Evolutionary conservation across 1,140 invertebrate genomes (phyloP), one percentile per base, ranked within the genome.

Genomic region (Thaumatotibia leucotreta): DNA sequence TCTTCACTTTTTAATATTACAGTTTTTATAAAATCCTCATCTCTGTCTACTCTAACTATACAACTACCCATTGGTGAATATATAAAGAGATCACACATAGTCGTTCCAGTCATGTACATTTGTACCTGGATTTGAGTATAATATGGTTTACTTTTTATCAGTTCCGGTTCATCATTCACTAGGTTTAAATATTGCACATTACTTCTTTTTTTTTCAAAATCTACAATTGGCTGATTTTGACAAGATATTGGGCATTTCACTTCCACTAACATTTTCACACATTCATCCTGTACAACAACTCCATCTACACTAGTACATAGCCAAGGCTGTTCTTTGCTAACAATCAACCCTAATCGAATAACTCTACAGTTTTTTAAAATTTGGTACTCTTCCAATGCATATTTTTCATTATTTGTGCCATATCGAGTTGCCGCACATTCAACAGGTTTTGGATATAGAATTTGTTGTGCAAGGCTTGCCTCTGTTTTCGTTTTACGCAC

Each of bases 191-290:
- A 80, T 11, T 52, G 35, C 1, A 78, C 73, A 66, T 78, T 82
- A 61, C 64, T 45, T 14, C 45, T 67, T 22, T 75, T 63, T 33
- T 31, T 61, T 27, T 22, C 63, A n/a, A 31, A 65, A 64, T 78
- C 64, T 29, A 76, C 52, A 23, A 78, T 68, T n/a, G 67, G 61
- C 69, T 70, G 61, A 20, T 74, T 70, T 50, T 69, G 54, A 52
- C 77, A 81, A 10, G 72, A 65, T 65, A 45, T 73, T 14, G 76
- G 75, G 69, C 77, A 81, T 69, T 78, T 81, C 22, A 84, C 74
- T 72, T 82, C 80, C 50, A 84, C 33, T 65, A 39, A 70, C 64
- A n/a, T 62, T 62, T 23, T 33, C 27, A 62, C 27, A 62, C 61
- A 62, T 62, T 29, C 61, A n/a, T 63, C 61, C 29, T 23, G 27